A percentile compares a stretch with the other conserved stretches of the same genome.
These are phyloP conservation scores for Podocnemis expansa DNA, from an alignment of 2,113 vertebrate species.

Conservation along the genomic window DNA sequence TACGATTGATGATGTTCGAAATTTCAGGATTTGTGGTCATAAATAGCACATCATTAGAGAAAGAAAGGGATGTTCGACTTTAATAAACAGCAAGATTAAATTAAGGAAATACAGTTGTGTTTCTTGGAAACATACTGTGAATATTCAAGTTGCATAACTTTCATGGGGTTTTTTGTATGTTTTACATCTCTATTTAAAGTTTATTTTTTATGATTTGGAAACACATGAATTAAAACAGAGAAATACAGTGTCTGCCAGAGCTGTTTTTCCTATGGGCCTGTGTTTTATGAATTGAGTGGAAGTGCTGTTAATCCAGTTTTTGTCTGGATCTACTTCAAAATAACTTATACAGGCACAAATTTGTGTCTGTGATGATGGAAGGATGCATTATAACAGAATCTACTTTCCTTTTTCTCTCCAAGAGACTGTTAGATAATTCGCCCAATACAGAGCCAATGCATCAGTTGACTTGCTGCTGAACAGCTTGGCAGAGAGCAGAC, in stretches of 20 bases:
- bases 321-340: slow-evolving; percentile 61
- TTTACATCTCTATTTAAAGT: slow-evolving; percentile 35
- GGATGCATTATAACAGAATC: slow-evolving; percentile 48
- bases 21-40: not conserved
- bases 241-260: slow-evolving; percentile 37
- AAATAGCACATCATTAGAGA: not conserved
- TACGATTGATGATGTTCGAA: slow-evolving; percentile 34
- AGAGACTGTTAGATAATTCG: slow-evolving; percentile 41
- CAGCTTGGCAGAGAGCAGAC: slow-evolving; percentile 59
- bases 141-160: slow-evolving; percentile 41
- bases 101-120: slow-evolving; percentile 5
- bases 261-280: slow-evolving; percentile 15
- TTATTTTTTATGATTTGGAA: slow-evolving; percentile 27
- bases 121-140: slow-evolving; percentile 50
- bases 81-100: slow-evolving; percentile 28
- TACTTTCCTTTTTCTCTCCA: slow-evolving; percentile 53
- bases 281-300: slow-evolving; percentile 17
- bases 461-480: slow-evolving; percentile 43
- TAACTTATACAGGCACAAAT: slow-evolving; percentile 2
- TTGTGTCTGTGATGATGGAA: not conserved
- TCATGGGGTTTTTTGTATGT: not conserved
- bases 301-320: slow-evolving; percentile 32
- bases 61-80: rapidly evolving
- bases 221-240: slow-evolving; percentile 23
- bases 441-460: slow-evolving; percentile 38